These are phyloP conservation scores for Silurus asotus DNA, from an alignment of 2,113 vertebrate genomes.

Conservation along the genomic window DNA sequence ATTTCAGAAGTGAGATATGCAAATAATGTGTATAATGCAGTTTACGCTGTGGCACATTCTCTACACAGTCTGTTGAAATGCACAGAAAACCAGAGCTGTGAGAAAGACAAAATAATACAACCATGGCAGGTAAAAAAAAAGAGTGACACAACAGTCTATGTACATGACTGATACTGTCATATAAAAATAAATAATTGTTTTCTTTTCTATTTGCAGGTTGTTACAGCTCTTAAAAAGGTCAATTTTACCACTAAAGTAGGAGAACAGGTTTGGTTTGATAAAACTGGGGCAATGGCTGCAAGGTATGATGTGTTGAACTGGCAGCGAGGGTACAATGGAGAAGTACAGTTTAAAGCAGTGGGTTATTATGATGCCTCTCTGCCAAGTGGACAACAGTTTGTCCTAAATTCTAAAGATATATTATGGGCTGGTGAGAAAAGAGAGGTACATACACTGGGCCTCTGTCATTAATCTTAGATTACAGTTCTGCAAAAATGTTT, in stretches of 20 bases:
- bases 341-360: slow-evolving; percentile 65
- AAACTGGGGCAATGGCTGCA: slow-evolving; percentile 65
- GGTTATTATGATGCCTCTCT: slow-evolving; percentile 72
- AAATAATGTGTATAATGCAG: slow-evolving; percentile 69
- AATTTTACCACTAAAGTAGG: slow-evolving; percentile 65
- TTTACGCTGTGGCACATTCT: slow-evolving; percentile 70
- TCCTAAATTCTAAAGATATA: slow-evolving; percentile 61
- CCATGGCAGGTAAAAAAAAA: background rate
- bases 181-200: background rate
- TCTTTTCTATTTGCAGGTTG: slow-evolving; percentile 48
- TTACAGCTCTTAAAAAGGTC: slow-evolving; percentile 57
- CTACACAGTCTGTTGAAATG: slow-evolving; percentile 66
- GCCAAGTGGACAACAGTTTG: slow-evolving; percentile 62
- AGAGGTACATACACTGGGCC: background rate
- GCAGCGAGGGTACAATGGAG: slow-evolving; percentile 61
- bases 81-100: slow-evolving; percentile 55
- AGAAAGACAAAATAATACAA: slow-evolving; percentile 18
- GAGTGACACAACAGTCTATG: background rate
- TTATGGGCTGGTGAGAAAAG: slow-evolving; percentile 61
- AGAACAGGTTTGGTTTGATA: slow-evolving; percentile 70
- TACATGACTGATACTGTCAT: background rate
- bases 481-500: no score
- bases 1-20: slow-evolving; percentile 66
- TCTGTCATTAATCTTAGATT: no score
- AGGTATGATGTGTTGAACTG: slow-evolving; percentile 74